Conservation (phyloP, 1,140 invertebrate species). For the Goniozus legneri region DNA sequence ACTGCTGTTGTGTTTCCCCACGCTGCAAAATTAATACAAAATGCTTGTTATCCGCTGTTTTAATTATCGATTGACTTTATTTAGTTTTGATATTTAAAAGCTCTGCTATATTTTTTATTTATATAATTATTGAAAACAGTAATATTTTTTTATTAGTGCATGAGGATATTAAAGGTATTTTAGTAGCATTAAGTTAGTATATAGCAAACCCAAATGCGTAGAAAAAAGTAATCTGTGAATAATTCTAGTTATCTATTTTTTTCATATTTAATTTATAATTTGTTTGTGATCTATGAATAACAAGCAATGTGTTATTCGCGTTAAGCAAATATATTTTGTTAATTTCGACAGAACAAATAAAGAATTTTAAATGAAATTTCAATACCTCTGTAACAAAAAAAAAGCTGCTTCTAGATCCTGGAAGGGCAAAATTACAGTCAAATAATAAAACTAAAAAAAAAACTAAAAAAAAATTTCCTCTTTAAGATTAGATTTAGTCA, state of each 20-base stretch:
- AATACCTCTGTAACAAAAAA: slow-evolving; percentile 41
- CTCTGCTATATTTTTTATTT: background rate
- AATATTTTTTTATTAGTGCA: background rate
- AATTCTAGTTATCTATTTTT: no score
- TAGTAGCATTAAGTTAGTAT: no score
- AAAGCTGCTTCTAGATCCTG: slow-evolving; percentile 41
- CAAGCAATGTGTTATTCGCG: no score
- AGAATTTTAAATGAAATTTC: slow-evolving; percentile 33
- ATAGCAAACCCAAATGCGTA: no score
- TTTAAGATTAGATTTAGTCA: slow-evolving; percentile 8
- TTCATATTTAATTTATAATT: background rate
- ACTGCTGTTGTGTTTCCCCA: slow-evolving; percentile 42
- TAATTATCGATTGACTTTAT: background rate
- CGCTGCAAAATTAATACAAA: slow-evolving; percentile 36
- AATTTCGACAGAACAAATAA: slow-evolving; percentile 30
- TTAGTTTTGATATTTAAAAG: no score
- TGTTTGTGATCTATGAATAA: no score
- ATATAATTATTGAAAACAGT: background rate
- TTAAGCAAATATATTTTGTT: no score
- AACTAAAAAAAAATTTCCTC: slow-evolving; percentile 7
- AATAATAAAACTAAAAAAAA: slow-evolving; percentile 15
- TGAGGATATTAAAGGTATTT: no score
- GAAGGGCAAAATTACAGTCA: slow-evolving; percentile 37
- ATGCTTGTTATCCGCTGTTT: background rate
- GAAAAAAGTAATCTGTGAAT: no score